Evolutionary conservation across 2,888 invertebrate genomes (phyloP).

Genomic region (Oxyteleia sp.): DNA sequence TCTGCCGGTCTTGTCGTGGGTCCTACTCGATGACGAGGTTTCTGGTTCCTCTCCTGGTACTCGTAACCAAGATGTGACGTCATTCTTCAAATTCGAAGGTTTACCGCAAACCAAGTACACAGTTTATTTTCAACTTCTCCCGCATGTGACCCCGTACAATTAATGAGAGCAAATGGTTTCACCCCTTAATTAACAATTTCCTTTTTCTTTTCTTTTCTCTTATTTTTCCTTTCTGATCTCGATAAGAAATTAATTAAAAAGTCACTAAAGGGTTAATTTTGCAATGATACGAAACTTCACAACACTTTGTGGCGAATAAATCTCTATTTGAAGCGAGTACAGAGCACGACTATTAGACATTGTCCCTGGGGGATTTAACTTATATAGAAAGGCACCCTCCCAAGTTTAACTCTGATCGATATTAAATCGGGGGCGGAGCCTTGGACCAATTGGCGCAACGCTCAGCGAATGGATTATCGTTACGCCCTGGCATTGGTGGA

Average conservation of each 20-base stretch:
- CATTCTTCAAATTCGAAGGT: conserved; percentile 76
- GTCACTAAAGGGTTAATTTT: neutral
- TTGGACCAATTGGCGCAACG: conserved; percentile 77
- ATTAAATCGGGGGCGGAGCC: conserved; percentile 85
- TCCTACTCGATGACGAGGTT: conserved; percentile 82
- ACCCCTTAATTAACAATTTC: neutral
- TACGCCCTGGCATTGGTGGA: conserved; percentile 67
- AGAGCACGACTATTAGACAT: conserved; percentile 57
- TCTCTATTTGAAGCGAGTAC: conserved; percentile 11
- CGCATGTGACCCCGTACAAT: conserved; percentile 7
- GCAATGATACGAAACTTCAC: conserved; percentile 11
- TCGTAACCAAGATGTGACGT: conserved; percentile 84
- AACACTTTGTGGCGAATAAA: conserved; percentile 22
- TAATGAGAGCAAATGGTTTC: too few species aligned
- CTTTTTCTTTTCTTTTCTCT: neutral
- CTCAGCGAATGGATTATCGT: conserved; percentile 77
- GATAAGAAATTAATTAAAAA: neutral
- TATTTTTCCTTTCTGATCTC: neutral
- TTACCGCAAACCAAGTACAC: neutral
- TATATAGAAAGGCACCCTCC: conserved; percentile 79
- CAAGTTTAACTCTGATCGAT: conserved; percentile 82
- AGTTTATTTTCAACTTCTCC: neutral
- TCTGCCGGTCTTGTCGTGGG: conserved; percentile 83
- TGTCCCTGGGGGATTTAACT: conserved; percentile 77
- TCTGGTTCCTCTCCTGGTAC: conserved; percentile 85